These are phyloP conservation scores for Ricordea florida DNA, from an alignment of 92 coral and sea anemone genomes.

Conservation along the genomic window DNA sequence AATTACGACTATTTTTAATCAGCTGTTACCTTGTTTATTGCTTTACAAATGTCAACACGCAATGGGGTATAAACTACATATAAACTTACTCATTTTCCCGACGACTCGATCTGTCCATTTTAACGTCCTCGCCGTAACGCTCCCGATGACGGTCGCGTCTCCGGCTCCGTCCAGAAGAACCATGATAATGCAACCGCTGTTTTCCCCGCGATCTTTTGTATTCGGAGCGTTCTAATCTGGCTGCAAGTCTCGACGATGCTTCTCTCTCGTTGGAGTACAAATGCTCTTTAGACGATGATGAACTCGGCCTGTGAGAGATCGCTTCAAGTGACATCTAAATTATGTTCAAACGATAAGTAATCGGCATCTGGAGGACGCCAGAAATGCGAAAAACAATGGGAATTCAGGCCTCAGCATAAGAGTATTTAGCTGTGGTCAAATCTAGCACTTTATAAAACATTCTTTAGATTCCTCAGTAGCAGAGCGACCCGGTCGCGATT, in stretches of 20 bases:
- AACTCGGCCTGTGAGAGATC: constrained; percentile 62
- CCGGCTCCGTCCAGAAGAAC: constrained; percentile 51
- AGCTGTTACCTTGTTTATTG: no score
- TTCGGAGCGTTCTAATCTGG: constrained; percentile 93
- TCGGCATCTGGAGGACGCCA: constrained; percentile 40
- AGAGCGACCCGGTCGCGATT: constrained; percentile 30
- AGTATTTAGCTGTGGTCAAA: neutral
- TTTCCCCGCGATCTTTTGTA: constrained; percentile 93
- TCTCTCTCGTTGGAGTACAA: constrained; percentile 74
- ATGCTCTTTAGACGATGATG: constrained; percentile 71
- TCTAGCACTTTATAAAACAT: constrained; percentile 40
- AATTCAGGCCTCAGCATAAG: constrained; percentile 7
- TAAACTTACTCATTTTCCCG: constrained; percentile 18
- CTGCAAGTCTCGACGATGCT: constrained; percentile 92
- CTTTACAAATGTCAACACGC: neutral
- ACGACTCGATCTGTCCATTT: constrained; percentile 41
- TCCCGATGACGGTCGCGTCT: constrained; percentile 44
- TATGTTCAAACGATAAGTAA: constrained; percentile 17
- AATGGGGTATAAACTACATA: neutral
- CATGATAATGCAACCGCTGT: constrained; percentile 67
- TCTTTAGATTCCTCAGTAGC: constrained; percentile 43
- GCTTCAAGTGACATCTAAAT: constrained; percentile 79
- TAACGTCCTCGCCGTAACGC: neutral
- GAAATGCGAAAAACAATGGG: constrained; percentile 7
- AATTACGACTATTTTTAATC: no score